phyloP scores from a whole-genome alignment of 2,888 invertebrate genomes.

The Erannis defoliaria region DNA sequence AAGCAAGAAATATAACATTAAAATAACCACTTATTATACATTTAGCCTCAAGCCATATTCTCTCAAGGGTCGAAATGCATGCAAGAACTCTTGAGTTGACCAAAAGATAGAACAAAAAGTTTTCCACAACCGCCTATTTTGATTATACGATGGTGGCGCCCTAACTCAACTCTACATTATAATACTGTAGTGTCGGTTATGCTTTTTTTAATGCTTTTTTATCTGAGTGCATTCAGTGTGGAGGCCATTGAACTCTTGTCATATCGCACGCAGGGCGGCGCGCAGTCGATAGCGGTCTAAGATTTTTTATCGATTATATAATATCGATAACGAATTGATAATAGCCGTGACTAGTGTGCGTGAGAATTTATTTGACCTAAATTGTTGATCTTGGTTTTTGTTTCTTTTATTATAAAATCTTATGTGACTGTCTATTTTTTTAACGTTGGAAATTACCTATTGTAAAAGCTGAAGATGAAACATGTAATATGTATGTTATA shows the following conservation, averaged over 20 bases:
- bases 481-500: too few species aligned
- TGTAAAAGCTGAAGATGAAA: too few species aligned
- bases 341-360: slow-evolving; percentile 1
- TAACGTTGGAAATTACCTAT: too few species aligned
- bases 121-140: background rate
- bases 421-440: too few species aligned
- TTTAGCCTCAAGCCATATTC: slow-evolving; percentile 30
- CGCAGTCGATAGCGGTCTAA: slow-evolving; percentile 53
- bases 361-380: slow-evolving; percentile 14
- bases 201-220: slow-evolving; percentile 51
- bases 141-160: background rate
- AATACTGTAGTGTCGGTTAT: slow-evolving; percentile 14
- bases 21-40: slow-evolving; percentile 31
- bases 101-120: background rate
- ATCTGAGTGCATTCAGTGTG: slow-evolving; percentile 65
- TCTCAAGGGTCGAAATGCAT: slow-evolving; percentile 29
- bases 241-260: slow-evolving; percentile 69
- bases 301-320: slow-evolving; percentile 35
- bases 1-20: slow-evolving; percentile 25
- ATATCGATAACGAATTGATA: slow-evolving; percentile 18
- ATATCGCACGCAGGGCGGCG: slow-evolving; percentile 72
- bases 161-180: background rate
- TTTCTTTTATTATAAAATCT: too few species aligned
- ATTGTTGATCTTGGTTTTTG: background rate
- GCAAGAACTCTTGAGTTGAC: background rate